Evolutionary conservation across 30 jellyfish, hydroid and myxozoan genomes (phyloP).

Genomic region (Aurelia aurita): DNA sequence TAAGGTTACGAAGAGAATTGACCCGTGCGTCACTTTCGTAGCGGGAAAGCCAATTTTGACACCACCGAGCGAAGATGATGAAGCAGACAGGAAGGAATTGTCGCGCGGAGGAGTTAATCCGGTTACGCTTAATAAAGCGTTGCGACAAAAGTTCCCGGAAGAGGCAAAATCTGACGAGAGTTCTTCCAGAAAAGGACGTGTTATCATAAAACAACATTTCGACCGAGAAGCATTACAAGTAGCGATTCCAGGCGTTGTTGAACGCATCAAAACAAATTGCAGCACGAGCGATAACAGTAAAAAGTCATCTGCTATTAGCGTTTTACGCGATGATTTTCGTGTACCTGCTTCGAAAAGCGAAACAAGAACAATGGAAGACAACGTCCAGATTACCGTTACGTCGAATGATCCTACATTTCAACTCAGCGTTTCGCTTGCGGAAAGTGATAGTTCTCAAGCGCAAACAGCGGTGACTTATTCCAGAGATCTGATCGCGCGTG

Average conservation of each 20-base stretch:
- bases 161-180: slow-evolving; percentile 26
- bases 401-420: slow-evolving; percentile 55
- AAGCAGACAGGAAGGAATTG: slow-evolving; percentile 14
- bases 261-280: slow-evolving; percentile 60
- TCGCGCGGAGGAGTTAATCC: slow-evolving; percentile 66
- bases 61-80: slow-evolving; percentile 63
- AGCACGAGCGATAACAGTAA: slow-evolving; percentile 38
- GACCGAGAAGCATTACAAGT: slow-evolving; percentile 73
- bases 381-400: slow-evolving; percentile 11
- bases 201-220: slow-evolving; percentile 55
- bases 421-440: slow-evolving; percentile 60
- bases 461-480: slow-evolving; percentile 30
- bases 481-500: slow-evolving; percentile 49
- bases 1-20: slow-evolving; percentile 45
- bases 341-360: slow-evolving; percentile 47
- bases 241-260: slow-evolving; percentile 71
- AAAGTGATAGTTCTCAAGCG: slow-evolving; percentile 14
- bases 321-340: slow-evolving; percentile 78
- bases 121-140: slow-evolving; percentile 42
- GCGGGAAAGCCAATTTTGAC: slow-evolving; percentile 78
- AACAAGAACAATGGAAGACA: slow-evolving; percentile 11
- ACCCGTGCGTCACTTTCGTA: slow-evolving; percentile 70
- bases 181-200: slow-evolving; percentile 60
- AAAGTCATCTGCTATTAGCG: slow-evolving; percentile 88
- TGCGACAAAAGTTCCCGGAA: slow-evolving; percentile 48